Conservation (phyloP, 2,797 vertebrate species). For the Eurystomus glaucurus region DNA sequence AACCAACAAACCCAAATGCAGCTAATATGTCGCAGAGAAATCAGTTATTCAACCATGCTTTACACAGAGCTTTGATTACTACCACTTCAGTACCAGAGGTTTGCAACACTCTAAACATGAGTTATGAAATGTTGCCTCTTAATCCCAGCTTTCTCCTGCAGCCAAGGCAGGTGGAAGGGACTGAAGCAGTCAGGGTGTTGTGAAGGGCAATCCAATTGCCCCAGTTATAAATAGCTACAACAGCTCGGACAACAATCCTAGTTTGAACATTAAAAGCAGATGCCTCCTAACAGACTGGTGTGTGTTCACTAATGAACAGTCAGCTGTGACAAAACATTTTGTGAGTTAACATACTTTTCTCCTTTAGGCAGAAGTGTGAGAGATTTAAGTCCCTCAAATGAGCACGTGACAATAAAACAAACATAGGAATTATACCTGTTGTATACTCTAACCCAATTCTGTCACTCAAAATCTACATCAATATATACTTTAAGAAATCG, state of each 20-base stretch:
- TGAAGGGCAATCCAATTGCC: not conserved
- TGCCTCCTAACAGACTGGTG: not conserved
- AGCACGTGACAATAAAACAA: not conserved
- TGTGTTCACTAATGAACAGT: not conserved
- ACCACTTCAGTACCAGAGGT: not conserved
- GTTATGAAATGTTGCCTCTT: not conserved
- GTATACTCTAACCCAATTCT: not conserved
- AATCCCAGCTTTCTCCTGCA: not conserved
- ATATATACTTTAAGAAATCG: not conserved
- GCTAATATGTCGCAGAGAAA: not conserved
- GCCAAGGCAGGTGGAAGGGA: not conserved
- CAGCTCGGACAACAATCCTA: not conserved
- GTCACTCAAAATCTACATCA: not conserved
- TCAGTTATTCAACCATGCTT: not conserved
- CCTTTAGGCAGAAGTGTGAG: not conserved
- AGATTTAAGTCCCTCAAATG: not conserved
- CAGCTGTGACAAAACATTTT: not conserved
- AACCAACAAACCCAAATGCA: not conserved
- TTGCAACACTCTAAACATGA: not conserved
- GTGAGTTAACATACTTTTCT: not conserved
- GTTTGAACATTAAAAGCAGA: not conserved
- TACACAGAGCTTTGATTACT: not conserved
- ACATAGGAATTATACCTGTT: not conserved
- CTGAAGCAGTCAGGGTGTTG: not conserved
- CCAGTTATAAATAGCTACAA: conserved; percentile 2